These are phyloP conservation scores for Melanotaenia boesemani DNA, from an alignment of 2,797 vertebrate genomes.

Conservation along the genomic window DNA sequence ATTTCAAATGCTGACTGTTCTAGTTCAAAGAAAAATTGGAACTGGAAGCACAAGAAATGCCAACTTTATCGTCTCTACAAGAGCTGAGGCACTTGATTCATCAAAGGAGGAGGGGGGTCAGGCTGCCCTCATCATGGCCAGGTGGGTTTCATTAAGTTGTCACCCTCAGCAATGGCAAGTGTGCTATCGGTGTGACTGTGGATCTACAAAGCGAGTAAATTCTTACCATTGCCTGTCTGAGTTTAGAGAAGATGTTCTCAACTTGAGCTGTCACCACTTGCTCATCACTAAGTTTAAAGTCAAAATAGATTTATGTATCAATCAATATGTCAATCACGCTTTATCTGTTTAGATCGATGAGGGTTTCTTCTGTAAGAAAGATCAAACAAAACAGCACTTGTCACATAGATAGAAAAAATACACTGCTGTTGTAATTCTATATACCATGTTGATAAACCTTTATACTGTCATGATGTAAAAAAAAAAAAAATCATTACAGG, in stretches of 20 bases:
- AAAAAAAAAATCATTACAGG: too few relatives aligned
- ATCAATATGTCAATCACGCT: background rate
- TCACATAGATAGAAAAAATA: too few relatives aligned
- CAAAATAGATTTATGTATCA: background rate
- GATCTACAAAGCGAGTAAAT: conserved; percentile 26
- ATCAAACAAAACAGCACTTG: background rate
- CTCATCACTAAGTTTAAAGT: background rate
- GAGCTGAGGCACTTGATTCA: conserved; percentile 55
- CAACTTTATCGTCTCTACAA: conserved; percentile 39
- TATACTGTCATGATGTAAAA: too few relatives aligned
- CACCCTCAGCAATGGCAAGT: conserved; percentile 40
- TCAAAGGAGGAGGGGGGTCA: conserved; percentile 46
- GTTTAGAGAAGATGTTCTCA: conserved; percentile 15
- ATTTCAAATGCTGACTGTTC: conserved; percentile 49
- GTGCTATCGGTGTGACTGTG: conserved; percentile 18
- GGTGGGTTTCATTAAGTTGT: conserved; percentile 70
- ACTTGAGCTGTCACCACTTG: background rate
- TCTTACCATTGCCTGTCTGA: conserved; percentile 19
- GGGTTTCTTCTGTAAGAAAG: background rate
- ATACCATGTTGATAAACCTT: too few relatives aligned
- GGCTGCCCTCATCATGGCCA: conserved; percentile 54
- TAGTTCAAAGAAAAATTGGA: conserved; percentile 36
- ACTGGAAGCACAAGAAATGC: conserved; percentile 27
- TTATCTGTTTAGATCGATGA: background rate
- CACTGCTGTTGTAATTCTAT: too few relatives aligned